phyloP scores from a whole-genome alignment of 2,797 vertebrate genomes.

The Nannoperca australis region DNA sequence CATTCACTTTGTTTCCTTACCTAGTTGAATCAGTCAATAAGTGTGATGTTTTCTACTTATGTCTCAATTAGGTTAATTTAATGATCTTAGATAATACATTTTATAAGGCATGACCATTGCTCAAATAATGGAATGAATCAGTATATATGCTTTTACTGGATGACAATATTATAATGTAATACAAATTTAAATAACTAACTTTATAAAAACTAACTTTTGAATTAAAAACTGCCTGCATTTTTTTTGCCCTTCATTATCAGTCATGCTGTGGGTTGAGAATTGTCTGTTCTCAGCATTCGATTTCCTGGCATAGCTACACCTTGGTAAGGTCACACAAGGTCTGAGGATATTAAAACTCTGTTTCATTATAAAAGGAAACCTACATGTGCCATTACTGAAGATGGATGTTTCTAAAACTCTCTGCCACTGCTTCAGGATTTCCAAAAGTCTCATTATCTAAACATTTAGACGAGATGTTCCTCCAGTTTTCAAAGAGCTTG shows the following conservation, averaged over 20 bases:
- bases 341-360: neutral
- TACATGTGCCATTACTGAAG: neutral
- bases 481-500: neutral
- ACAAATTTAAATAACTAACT: too few relatives aligned
- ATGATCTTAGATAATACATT: neutral
- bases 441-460: slow-evolving; percentile 3
- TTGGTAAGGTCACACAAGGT: slow-evolving; percentile 4
- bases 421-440: neutral
- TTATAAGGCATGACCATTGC: neutral
- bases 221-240: neutral
- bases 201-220: too few relatives aligned
- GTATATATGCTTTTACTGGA: neutral
- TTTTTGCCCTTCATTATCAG: neutral
- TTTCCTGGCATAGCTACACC: neutral
- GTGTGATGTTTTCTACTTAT: neutral
- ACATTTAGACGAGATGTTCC: slow-evolving; percentile 12
- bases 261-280: neutral
- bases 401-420: neutral
- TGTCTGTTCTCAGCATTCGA: neutral
- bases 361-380: slow-evolving; percentile 1
- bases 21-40: neutral
- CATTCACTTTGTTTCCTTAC: neutral
- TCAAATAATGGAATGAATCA: neutral
- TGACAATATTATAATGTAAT: neutral
- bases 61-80: neutral